These are phyloP conservation scores for Dendrophyllia cribrosa DNA, from an alignment of 64 coral and sea anemone genomes.

Conservation along the genomic window DNA sequence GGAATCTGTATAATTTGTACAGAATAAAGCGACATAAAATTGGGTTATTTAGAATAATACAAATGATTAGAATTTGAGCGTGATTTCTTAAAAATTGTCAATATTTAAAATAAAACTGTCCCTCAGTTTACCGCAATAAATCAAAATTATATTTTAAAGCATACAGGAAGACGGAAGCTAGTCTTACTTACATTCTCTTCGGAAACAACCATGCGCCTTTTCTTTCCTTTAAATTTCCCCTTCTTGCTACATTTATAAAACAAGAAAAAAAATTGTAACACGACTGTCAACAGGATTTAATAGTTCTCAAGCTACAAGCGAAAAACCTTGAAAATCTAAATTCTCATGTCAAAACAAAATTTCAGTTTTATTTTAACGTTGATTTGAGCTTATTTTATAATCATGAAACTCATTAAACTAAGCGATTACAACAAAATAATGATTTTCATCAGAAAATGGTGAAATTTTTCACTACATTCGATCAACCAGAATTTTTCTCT, in stretches of 20 bases:
- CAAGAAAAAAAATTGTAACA: background rate
- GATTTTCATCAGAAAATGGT: background rate
- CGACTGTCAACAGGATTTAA: background rate
- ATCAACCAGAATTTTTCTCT: background rate
- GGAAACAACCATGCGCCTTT: slow-evolving; percentile 7
- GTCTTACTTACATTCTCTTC: slow-evolving; percentile 27
- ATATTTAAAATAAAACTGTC: background rate
- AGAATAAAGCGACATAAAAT: background rate
- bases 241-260: slow-evolving; percentile 2
- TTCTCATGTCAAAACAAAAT: too few relatives aligned
- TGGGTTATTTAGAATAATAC: background rate
- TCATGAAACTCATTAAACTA: background rate
- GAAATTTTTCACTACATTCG: background rate
- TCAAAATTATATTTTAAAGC: too few relatives aligned
- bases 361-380: too few relatives aligned
- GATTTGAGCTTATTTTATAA: too few relatives aligned
- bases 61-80: background rate
- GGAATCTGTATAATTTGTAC: background rate
- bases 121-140: background rate
- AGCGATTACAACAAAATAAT: background rate
- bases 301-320: background rate
- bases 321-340: background rate
- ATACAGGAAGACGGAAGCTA: background rate
- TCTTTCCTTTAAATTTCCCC: slow-evolving; percentile 52
- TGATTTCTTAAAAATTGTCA: background rate